Evolutionary conservation across 1,140 invertebrate species (phyloP).

Genomic region (Agraylea sexmaculata): DNA sequence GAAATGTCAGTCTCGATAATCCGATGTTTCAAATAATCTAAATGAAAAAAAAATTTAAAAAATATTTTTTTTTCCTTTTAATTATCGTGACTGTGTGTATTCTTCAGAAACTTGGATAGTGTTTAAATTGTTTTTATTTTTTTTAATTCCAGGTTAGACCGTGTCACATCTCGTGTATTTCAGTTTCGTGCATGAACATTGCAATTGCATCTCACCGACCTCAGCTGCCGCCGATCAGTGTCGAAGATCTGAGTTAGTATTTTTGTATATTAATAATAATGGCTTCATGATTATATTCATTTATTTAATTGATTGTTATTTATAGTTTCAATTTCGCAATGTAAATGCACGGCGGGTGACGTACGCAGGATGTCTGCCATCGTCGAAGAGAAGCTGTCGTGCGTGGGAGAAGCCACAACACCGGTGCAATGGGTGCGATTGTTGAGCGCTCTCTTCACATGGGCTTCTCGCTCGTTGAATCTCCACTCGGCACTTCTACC

Average conservation of each 20-base stretch:
- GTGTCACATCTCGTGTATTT: constrained; percentile 60
- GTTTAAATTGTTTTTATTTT: no score
- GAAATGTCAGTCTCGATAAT: no score
- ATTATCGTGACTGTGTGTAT: no score
- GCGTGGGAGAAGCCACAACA: constrained; percentile 47
- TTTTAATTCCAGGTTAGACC: constrained; percentile 37
- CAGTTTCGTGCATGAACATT: constrained; percentile 56
- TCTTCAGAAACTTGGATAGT: no score
- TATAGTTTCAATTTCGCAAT: constrained; percentile 51
- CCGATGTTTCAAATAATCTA: no score
- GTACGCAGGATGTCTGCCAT: constrained; percentile 61
- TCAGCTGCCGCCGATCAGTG: constrained; percentile 29
- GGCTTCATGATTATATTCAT: constrained; percentile 5
- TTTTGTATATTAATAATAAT: constrained; percentile 20
- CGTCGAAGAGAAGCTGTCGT: constrained; percentile 55
- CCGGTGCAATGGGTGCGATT: constrained; percentile 54
- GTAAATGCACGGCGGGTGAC: constrained; percentile 62
- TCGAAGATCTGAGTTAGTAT: constrained; percentile 34
- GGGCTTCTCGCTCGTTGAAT: constrained; percentile 37
- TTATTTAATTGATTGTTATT: constrained; percentile 18
- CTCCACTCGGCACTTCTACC: constrained; percentile 28
- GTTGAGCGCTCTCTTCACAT: constrained; percentile 47
- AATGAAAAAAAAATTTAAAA: no score
- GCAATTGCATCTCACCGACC: constrained; percentile 32
- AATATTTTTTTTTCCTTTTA: no score